Evolutionary conservation across 1,140 invertebrate species (phyloP), one percentile per base, ranked within the genome.

Genomic region (Leptopilina boulardi): DNA sequence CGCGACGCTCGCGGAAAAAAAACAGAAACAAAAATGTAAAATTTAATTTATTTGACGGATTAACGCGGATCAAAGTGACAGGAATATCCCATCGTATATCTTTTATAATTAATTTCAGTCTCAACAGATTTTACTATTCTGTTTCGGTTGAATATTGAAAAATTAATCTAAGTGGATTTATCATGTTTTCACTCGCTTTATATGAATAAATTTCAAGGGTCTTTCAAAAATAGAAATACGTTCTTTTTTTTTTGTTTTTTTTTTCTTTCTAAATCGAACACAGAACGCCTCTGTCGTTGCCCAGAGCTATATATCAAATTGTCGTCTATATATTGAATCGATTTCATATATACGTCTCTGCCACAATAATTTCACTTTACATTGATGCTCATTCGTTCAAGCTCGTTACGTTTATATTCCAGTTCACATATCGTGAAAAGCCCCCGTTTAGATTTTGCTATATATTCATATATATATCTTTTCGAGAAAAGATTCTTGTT

Each of bases 351-450:
- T n/a, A 15, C 56, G 56, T 13, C 23, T 34, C 23, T 34, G 59
- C 13, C 26, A 66, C 23, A 66, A 66, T 66, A 66, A 66, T 66
- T 66, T 66, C 13, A 26, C 26, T 66, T 66, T 66, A 66, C 59
- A 66, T 66, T 66, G 23, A 66, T 66, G 59, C 26, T 66, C 59
- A 66, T 66, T 66, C 59, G 59, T 66, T 66, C 26, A 30, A 66
- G 59, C 13, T 66, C 59, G 11, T 34, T 66, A 66, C 23, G 23
- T 30, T 18, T 51, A 66, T 66, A 66, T 66, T 66, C 26, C 26
- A 66, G 13, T 66, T 66, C 23, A 66, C 13, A 34, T 66, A 30
- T 66, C 59, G 3, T 66, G 13, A 66, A 66, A 66, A 66, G 59
- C 26, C 51, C 51, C 51, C 51, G 18, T 54, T 54, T 19, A 54